A percentile compares a stretch with the other conserved stretches of the same genome.
phyloP scores from a whole-genome alignment of 2,797 vertebrate genomes.

The Leucoraja ocellata region DNA sequence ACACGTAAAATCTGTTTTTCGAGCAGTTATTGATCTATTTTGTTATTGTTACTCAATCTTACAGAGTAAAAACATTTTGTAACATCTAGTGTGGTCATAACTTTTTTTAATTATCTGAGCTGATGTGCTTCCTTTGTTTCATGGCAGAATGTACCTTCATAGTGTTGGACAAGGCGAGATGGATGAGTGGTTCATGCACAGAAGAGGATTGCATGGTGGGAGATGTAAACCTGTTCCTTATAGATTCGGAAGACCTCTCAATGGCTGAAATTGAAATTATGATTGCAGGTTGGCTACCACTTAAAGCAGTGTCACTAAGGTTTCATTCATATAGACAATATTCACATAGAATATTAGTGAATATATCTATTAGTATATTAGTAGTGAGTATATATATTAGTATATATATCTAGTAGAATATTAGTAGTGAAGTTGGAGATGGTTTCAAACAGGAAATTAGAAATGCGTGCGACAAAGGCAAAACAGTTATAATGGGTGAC shows the following conservation, averaged over 20 bases:
- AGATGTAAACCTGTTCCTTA: constrained; percentile 92
- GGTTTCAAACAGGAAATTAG: no score
- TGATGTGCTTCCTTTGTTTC: not conserved
- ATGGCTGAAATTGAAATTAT: constrained; percentile 89
- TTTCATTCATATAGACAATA: not conserved
- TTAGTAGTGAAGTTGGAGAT: no score
- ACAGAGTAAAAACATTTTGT: not conserved
- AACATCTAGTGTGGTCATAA: not conserved
- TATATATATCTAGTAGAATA: no score
- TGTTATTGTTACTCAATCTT: not conserved
- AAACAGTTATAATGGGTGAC: no score
- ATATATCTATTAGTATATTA: no score
- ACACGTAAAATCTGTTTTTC: not conserved
- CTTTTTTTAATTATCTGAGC: not conserved
- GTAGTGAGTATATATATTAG: no score
- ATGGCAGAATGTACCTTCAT: constrained; percentile 89
- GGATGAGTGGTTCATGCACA: constrained; percentile 51
- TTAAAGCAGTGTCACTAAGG: not conserved
- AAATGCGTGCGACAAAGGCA: no score
- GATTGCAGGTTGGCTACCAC: constrained; percentile 77
- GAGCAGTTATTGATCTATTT: not conserved
- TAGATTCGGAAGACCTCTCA: constrained; percentile 64
- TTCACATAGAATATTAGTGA: no score
- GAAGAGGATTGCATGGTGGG: constrained; percentile 88
- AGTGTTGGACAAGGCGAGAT: constrained; percentile 71